Percentiles rank a stretch among this genome's conserved stretches.
Evolutionary conservation across 2,888 invertebrate species (phyloP).

Genomic region (Ophonus ardosiacus): DNA sequence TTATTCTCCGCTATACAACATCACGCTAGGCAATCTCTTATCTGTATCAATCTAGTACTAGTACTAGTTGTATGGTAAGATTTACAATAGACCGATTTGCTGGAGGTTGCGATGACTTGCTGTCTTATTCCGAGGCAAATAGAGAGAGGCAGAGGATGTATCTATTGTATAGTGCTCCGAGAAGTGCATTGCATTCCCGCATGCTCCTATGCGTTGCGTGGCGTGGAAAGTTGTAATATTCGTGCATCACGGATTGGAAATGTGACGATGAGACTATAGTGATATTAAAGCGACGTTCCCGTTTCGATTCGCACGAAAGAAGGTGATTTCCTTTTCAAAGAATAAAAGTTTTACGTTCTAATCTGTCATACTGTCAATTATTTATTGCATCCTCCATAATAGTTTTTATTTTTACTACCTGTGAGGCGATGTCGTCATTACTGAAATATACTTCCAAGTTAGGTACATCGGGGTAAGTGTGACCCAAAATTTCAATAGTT

Average conservation of each 20-base stretch:
- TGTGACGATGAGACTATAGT: constrained; percentile 32
- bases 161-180: neutral
- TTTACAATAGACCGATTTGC: constrained; percentile 55
- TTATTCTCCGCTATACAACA: neutral
- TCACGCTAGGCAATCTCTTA: constrained; percentile 23
- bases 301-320: constrained; percentile 17
- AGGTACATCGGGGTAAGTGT: too few relatives aligned
- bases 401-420: too few relatives aligned
- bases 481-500: too few relatives aligned
- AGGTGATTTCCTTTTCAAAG: too few relatives aligned
- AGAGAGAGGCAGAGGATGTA: neutral
- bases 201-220: constrained; percentile 18
- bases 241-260: constrained; percentile 50
- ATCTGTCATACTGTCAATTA: too few relatives aligned
- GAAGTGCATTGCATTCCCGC: constrained; percentile 52
- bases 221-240: constrained; percentile 46
- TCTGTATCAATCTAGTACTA: constrained; percentile 51
- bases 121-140: constrained; percentile 10
- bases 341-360: too few relatives aligned
- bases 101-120: constrained; percentile 23
- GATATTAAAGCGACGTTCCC: constrained; percentile 25
- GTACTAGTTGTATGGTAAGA: neutral
- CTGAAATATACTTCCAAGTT: too few relatives aligned
- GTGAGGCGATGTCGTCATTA: too few relatives aligned
- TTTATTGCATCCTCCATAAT: too few relatives aligned